phyloP scores from a whole-genome alignment of 2,888 invertebrate genomes.

The Agrilus cyanescens region DNA sequence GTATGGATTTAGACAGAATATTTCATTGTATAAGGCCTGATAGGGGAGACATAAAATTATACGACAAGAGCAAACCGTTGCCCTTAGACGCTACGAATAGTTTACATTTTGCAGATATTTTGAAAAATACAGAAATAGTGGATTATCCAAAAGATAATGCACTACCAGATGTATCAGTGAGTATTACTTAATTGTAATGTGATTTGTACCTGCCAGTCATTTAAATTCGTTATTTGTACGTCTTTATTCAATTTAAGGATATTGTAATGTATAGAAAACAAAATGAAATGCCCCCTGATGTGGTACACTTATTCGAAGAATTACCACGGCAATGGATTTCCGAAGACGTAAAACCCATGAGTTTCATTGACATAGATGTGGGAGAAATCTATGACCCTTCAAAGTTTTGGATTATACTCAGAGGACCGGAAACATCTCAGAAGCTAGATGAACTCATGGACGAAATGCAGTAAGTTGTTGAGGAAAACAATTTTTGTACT shows the following conservation, averaged over 20 bases:
- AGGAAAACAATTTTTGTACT: not conserved
- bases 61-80: slow-evolving; percentile 23
- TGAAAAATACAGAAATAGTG: slow-evolving; percentile 3
- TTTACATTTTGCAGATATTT: slow-evolving; percentile 3
- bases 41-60: slow-evolving; percentile 28
- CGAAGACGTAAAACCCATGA: slow-evolving; percentile 4
- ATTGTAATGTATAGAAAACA: not conserved
- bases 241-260: not conserved
- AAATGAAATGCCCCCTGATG: slow-evolving; percentile 8
- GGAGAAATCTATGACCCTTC: slow-evolving; percentile 46
- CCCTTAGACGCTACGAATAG: slow-evolving; percentile 12
- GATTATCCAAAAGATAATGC: slow-evolving; percentile 10
- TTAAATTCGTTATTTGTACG: not conserved
- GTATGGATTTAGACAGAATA: slow-evolving; percentile 22
- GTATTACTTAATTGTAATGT: slow-evolving; percentile 1
- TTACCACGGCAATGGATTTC: slow-evolving; percentile 16
- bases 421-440: slow-evolving; percentile 24
- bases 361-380: slow-evolving; percentile 33
- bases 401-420: slow-evolving; percentile 44
- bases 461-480: slow-evolving; percentile 37
- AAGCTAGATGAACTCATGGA: slow-evolving; percentile 40
- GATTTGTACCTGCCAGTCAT: not conserved
- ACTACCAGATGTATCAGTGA: slow-evolving; percentile 11
- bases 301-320: slow-evolving; percentile 11
- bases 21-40: slow-evolving; percentile 26